Base-by-base conservation (phyloP, 2,113 vertebrate genomes). In the Sapayoa aenigma region DNA sequence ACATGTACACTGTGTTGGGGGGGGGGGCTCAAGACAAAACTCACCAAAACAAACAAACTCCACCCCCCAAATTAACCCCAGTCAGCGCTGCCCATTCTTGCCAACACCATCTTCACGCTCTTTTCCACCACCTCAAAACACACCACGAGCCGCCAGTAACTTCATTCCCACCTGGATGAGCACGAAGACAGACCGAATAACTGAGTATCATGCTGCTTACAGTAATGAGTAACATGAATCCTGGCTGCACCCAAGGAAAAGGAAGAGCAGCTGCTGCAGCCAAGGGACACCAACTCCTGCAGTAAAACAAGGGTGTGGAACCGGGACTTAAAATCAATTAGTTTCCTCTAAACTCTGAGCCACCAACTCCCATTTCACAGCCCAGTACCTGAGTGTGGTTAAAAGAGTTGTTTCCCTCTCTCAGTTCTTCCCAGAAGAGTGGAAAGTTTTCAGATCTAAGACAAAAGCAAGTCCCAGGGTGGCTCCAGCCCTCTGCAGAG, bases 131-230 rank as follows among this genome's bases (percentile, higher is more conserved):
- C 18, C 22, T 67, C 47, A 66, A 74, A n/a, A 53, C 11, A 21
- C 0, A 0, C 6, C 30, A 7, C 1, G 56, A 50, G 4, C 53
- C 77, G 65, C 23, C 50, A 86, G 23, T 2, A 44, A 60, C 1
- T 58, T 31, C 30, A 52, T 9, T 68, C 42, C 87, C 14, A 42
- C 33, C 49, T 60, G n/a, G 44, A 39, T 6, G 23, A 62, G 39
- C 18, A 21, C 1, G n/a, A 46, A 35, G 8, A 22, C 42, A n/a
- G 31, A 44, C 25, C 15, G 22, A 79, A 9, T 3, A 65, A 19
- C 6, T 8, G 22, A 31, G 18, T 11, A 44, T 14, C 35, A 47
- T 28, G 49, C 63, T 90, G 49, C 49, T 73, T 39, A 6, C 25
- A 76, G 4, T 3, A 17, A 42, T 0, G 21, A 85, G 24, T 16